Conservation (phyloP, 2,797 vertebrate species). For the Botia kubotai region DNA sequence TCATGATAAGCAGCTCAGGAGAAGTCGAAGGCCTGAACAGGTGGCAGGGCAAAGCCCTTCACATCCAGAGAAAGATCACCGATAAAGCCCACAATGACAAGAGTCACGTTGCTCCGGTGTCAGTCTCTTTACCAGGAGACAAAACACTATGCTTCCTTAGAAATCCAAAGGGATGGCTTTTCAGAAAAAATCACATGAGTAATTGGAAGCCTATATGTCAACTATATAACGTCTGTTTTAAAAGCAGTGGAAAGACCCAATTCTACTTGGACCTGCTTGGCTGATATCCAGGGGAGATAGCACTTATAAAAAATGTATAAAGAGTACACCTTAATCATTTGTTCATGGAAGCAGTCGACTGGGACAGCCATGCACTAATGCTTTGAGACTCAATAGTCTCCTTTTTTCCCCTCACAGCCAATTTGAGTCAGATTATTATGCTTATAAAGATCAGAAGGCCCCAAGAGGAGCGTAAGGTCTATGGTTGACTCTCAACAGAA, state of each 20-base stretch:
- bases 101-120: slow-evolving; percentile 63
- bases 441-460: slow-evolving; percentile 50
- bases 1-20: slow-evolving; percentile 55
- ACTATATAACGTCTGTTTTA: slow-evolving; percentile 56
- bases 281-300: slow-evolving; percentile 75
- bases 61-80: slow-evolving; percentile 64
- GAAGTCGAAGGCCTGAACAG: slow-evolving; percentile 58
- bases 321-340: slow-evolving; percentile 77
- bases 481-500: slow-evolving; percentile 30
- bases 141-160: slow-evolving; percentile 56
- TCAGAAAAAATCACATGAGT: slow-evolving; percentile 31
- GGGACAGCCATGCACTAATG: slow-evolving; percentile 69
- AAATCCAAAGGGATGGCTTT: slow-evolving; percentile 59
- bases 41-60: slow-evolving; percentile 67
- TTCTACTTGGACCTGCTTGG: slow-evolving; percentile 69
- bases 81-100: slow-evolving; percentile 67
- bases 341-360: slow-evolving; percentile 68
- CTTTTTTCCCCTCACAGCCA: slow-evolving; percentile 68
- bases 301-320: slow-evolving; percentile 79
- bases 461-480: slow-evolving; percentile 39
- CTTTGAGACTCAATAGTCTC: slow-evolving; percentile 68
- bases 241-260: slow-evolving; percentile 67
- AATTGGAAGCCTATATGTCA: slow-evolving; percentile 47
- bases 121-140: slow-evolving; percentile 59
- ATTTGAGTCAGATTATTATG: slow-evolving; percentile 64